These are phyloP conservation scores for Lindbergichthys nudifrons DNA, from an alignment of 2,797 vertebrate species.

Conservation along the genomic window DNA sequence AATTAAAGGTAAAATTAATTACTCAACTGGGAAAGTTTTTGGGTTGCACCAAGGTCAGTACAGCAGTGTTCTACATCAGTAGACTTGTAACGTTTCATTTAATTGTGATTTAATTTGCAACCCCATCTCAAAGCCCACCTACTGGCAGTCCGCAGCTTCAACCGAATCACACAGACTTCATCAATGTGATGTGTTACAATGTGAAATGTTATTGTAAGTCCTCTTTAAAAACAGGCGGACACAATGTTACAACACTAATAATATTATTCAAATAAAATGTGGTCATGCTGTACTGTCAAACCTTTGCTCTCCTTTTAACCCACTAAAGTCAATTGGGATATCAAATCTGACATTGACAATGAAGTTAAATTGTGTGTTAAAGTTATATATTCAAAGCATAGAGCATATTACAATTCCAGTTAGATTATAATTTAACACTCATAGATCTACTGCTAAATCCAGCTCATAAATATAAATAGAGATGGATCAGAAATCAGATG, in stretches of 20 bases:
- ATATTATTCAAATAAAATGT: neutral
- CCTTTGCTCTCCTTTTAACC: neutral
- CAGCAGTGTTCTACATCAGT: neutral
- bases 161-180: neutral
- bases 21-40: constrained; percentile 28
- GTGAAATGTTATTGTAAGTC: neutral
- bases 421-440: too few species aligned
- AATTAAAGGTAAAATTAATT: constrained; percentile 41
- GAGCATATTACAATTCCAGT: constrained; percentile 19
- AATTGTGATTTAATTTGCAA: constrained; percentile 12
- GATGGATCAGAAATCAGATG: neutral
- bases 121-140: neutral
- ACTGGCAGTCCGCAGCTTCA: neutral
- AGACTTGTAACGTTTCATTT: constrained; percentile 13
- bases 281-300: neutral
- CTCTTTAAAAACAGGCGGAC: neutral
- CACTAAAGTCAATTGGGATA: constrained; percentile 6
- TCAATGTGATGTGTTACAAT: neutral
- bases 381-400: neutral
- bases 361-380: neutral
- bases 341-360: neutral
- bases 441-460: neutral
- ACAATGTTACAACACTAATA: neutral
- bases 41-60: constrained; percentile 6
- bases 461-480: constrained; percentile 6